Evolutionary conservation across 2,888 invertebrate genomes (phyloP), one percentile per base, ranked within the genome.

Genomic region (Onchidella celtica): DNA sequence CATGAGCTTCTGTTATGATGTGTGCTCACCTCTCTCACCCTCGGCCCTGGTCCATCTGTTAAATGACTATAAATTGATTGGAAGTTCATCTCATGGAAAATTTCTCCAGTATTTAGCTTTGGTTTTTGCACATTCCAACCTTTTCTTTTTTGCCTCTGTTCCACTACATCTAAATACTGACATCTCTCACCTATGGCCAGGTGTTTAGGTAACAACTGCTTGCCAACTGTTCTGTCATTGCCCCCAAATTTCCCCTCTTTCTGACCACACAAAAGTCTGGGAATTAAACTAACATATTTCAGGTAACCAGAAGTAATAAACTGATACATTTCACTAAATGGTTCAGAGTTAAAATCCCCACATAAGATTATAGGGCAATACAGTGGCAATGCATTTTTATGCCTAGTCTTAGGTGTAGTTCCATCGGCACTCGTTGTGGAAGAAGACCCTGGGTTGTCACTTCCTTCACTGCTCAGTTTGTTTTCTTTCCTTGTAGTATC

Each of bases 271-370:
- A 94, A 86, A 3, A 87, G 84, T 4, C 89, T 88, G 29, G 88
- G 83, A 3, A 86, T 75, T 3, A 92, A 84, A 2, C 91, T 91
- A 32, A 91, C 89, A 93, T 87, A 93, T 32, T 90, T 79, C n/a
- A 97, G 94, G 68, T 91, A 89, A 24, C 97, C 97, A 34, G 94
- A 94, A 0, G 95, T 95, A 72, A 98, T 93, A 68, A 97, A 95
- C 79, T 95, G 93, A 88, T 96, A 95, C 0, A 97, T 95, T 1
- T 95, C 95, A 61, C 97, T 96, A 65, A 95, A 93, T 0, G 97
- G 97, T 80, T 95, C 94, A 1, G 97, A 95, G 93, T 99, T 99
- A 84, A 99, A 96, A 93, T 99, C 99, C 0, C 99, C 99, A 3
- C 97, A 96, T 83, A 99, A 87, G 83, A 99, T 95, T 4, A 97